Evolutionary conservation across 1,140 invertebrate species (phyloP).

Genomic region (Plutomurus gul): DNA sequence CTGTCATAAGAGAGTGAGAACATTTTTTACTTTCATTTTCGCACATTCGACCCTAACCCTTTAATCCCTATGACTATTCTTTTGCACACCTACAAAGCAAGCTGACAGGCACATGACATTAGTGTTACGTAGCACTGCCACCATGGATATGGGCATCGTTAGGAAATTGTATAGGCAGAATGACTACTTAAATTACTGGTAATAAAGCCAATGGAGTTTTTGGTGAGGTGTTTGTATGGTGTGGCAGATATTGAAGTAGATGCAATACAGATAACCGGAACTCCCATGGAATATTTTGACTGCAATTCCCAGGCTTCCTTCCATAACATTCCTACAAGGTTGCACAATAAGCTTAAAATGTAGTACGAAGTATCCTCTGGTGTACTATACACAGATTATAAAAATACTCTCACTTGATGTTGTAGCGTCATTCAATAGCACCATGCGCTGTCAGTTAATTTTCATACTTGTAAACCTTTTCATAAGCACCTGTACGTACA

Average conservation of each 20-base stretch:
- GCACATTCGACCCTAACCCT: conserved; percentile 11
- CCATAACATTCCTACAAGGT: conserved; percentile 5
- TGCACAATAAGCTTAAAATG: too few relatives aligned
- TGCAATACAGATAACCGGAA: conserved; percentile 20
- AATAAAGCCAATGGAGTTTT: conserved; percentile 20
- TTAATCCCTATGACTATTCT: not conserved
- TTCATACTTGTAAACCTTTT: too few relatives aligned
- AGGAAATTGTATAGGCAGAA: not conserved
- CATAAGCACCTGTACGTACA: too few relatives aligned
- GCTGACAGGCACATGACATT: not conserved
- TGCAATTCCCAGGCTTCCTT: conserved; percentile 8
- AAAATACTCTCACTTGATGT: not conserved
- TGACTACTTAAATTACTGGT: too few relatives aligned
- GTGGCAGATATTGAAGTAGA: too few relatives aligned
- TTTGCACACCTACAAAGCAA: not conserved
- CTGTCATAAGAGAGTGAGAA: not conserved
- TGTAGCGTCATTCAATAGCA: not conserved
- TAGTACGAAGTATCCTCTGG: too few relatives aligned
- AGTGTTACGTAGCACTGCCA: not conserved
- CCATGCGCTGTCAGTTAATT: too few relatives aligned
- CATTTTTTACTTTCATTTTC: conserved; percentile 7
- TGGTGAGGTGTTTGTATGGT: not conserved
- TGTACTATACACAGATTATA: too few relatives aligned
- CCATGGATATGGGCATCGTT: not conserved
- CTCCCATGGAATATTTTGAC: conserved; percentile 7